A percentile compares a stretch with the other conserved stretches of the same genome.
These are phyloP conservation scores for Myanophis thanlyinensis DNA, from an alignment of 2,113 vertebrate species.

Conservation along the genomic window DNA sequence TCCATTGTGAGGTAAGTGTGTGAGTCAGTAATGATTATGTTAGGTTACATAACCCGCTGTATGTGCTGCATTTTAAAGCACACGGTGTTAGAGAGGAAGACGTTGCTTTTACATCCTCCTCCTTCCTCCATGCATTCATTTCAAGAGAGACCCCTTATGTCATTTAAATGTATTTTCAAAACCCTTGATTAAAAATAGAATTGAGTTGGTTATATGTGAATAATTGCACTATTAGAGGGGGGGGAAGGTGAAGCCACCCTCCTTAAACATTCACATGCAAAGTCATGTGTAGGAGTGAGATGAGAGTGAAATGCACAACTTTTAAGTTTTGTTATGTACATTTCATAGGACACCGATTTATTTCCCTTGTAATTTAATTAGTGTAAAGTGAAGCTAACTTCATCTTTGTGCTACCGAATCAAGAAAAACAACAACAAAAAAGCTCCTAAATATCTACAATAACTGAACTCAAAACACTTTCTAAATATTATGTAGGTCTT, in stretches of 20 bases:
- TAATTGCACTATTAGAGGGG: conserved; percentile 57
- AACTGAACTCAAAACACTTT: conserved; percentile 13
- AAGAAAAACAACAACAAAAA: no score
- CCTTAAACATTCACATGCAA: conserved; percentile 63
- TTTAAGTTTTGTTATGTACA: conserved; percentile 46
- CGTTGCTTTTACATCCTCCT: conserved; percentile 42
- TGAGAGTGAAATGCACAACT: conserved; percentile 40
- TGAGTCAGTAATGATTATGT: conserved; percentile 64
- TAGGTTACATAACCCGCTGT: conserved; percentile 64
- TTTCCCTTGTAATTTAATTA: conserved; percentile 34
- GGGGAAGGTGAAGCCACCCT: conserved; percentile 52
- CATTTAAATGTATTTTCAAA: conserved; percentile 51
- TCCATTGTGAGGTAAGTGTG: conserved; percentile 61
- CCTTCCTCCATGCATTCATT: conserved; percentile 37
- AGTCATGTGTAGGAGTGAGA: conserved; percentile 55
- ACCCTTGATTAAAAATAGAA: conserved; percentile 66
- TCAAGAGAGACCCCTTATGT: conserved; percentile 43
- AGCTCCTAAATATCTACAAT: background rate
- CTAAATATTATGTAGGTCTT: conserved; percentile 21
- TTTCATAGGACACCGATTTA: conserved; percentile 46
- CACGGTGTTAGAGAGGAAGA: conserved; percentile 56
- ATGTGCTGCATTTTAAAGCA: conserved; percentile 48
- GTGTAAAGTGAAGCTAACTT: conserved; percentile 23
- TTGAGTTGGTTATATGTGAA: conserved; percentile 62
- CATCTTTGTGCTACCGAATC: background rate